A percentile compares a stretch with the other conserved stretches of the same genome.
Evolutionary conservation across 2,113 vertebrate species (phyloP).

Genomic region (Chlamydotis undulata): DNA sequence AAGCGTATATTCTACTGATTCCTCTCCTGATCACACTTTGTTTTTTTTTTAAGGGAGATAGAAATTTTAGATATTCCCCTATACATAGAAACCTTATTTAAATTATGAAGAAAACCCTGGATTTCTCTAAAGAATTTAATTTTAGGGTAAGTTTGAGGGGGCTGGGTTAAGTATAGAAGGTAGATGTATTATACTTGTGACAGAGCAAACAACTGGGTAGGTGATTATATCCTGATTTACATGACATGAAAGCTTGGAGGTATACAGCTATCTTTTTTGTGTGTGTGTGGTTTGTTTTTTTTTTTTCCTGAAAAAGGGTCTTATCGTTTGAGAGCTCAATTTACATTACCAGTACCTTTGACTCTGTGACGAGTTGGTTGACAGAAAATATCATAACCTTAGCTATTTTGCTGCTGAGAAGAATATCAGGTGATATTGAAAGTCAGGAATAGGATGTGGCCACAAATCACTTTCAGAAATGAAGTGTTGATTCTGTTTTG

Average conservation of each 20-base stretch:
- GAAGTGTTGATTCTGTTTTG: background rate
- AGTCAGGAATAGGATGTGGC: background rate
- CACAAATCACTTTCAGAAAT: background rate
- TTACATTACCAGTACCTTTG: background rate
- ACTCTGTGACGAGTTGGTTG: background rate
- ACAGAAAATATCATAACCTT: background rate
- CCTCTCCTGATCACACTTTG: accelerated
- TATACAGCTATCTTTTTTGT: background rate
- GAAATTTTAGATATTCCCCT: background rate
- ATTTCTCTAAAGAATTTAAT: background rate
- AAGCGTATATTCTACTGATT: background rate
- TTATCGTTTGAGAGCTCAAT: background rate
- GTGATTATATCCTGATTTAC: background rate
- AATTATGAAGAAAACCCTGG: background rate
- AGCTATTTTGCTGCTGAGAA: background rate
- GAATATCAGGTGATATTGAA: background rate
- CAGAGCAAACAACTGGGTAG: background rate
- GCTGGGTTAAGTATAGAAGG: background rate
- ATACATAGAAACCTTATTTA: background rate
- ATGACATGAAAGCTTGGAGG: background rate
- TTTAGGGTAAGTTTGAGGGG: background rate
- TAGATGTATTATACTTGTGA: background rate
- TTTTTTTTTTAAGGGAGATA: background rate
- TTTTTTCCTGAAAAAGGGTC: background rate
- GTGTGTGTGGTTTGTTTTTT: no score